These are phyloP conservation scores for Anseranas semipalmata DNA, from an alignment of 2,113 vertebrate species.

Conservation along the genomic window DNA sequence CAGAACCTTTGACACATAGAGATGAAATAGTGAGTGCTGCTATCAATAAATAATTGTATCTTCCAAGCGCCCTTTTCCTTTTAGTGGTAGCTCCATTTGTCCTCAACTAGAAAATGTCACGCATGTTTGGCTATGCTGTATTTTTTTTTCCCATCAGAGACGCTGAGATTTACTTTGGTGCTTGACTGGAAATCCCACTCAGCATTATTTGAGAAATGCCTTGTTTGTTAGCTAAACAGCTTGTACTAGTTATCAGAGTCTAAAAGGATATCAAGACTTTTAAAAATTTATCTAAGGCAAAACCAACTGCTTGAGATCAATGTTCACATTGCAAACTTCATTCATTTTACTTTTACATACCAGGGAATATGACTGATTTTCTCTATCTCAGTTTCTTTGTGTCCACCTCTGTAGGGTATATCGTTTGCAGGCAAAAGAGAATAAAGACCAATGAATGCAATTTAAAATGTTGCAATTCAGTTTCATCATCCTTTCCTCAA, in stretches of 20 bases:
- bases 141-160: neutral
- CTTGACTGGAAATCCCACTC: neutral
- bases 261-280: neutral
- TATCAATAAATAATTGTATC: neutral
- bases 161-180: neutral
- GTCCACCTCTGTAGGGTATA: neutral
- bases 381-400: neutral
- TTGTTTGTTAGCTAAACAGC: neutral
- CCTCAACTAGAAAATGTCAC: neutral
- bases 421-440: conserved; percentile 13
- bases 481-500: conserved; percentile 6
- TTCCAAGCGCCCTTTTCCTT: neutral
- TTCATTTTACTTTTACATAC: neutral
- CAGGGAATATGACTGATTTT: neutral
- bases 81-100: neutral
- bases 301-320: conserved; percentile 31
- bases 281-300: conserved; percentile 22
- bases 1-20: neutral
- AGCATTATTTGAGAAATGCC: neutral
- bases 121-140: neutral
- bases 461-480: conserved; percentile 1
- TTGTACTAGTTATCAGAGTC: neutral
- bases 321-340: neutral
- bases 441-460: neutral
- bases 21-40: neutral